phyloP scores from a whole-genome alignment of 2,797 vertebrate genomes.

The Phalanger gymnotis region DNA sequence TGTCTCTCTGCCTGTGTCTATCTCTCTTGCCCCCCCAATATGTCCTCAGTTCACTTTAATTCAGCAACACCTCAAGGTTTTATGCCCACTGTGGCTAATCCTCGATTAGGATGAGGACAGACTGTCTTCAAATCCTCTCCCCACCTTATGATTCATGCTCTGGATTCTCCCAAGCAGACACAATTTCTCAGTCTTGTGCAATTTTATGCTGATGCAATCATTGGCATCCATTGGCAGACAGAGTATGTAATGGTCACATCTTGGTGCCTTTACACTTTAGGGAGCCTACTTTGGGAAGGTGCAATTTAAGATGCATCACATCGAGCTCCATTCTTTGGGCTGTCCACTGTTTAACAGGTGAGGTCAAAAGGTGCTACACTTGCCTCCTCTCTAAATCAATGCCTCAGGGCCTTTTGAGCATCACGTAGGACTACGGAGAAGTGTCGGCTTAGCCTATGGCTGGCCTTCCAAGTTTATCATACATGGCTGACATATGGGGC shows the following conservation, averaged over 20 bases:
- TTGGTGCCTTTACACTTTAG: background rate
- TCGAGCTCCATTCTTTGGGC: background rate
- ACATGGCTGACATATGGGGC: background rate
- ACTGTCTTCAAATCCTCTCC: background rate
- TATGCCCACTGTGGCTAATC: background rate
- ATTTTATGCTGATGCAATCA: background rate
- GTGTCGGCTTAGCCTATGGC: background rate
- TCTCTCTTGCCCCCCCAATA: background rate
- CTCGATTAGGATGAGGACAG: background rate
- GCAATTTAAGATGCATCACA: too few relatives aligned
- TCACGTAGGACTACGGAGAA: background rate
- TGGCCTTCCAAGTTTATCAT: background rate
- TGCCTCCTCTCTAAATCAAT: background rate
- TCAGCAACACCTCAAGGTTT: background rate
- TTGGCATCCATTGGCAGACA: background rate
- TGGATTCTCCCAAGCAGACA: background rate
- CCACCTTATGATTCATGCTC: background rate
- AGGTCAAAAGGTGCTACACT: background rate
- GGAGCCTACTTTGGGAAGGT: background rate
- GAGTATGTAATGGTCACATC: background rate
- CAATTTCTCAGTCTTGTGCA: background rate
- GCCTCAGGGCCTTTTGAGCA: background rate
- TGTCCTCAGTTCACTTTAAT: background rate
- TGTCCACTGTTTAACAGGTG: background rate
- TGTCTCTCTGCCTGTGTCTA: background rate